These are phyloP conservation scores for Drosophila sucinea DNA, from an alignment of 1,140 invertebrate species.

Conservation along the genomic window DNA sequence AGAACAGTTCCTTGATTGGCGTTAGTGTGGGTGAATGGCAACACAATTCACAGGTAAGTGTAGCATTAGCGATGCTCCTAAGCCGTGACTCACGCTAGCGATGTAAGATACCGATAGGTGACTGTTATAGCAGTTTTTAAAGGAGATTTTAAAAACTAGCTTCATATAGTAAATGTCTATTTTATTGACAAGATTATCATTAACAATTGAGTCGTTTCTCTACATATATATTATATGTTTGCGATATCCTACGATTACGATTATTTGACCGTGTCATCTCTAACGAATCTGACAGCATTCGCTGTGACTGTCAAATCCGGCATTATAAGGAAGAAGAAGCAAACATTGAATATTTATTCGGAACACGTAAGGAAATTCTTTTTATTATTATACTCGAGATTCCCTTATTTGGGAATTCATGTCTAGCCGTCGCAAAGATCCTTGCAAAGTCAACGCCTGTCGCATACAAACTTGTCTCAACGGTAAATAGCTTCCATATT, in stretches of 20 bases:
- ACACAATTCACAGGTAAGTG: not conserved
- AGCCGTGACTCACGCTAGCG: not conserved
- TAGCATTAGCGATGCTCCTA: not conserved
- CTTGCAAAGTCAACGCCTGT: conserved; percentile 90
- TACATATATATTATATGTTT: no score
- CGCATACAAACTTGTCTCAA: conserved; percentile 90
- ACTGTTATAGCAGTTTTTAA: not conserved
- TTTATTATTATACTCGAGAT: not conserved
- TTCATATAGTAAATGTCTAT: no score
- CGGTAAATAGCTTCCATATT: conserved; percentile 84
- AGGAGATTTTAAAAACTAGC: no score
- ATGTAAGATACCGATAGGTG: not conserved
- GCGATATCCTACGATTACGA: no score
- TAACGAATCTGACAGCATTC: not conserved
- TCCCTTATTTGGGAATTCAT: conserved; percentile 38
- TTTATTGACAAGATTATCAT: no score
- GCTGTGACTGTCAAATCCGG: conserved; percentile 26
- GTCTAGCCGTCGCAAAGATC: conserved; percentile 85
- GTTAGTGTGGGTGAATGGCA: conserved; percentile 11
- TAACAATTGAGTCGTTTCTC: no score
- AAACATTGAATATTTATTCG: conserved; percentile 3
- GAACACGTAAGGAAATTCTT: not conserved
- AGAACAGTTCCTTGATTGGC: conserved; percentile 62
- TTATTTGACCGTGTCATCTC: not conserved
- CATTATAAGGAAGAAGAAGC: conserved; percentile 4